phyloP scores from a whole-genome alignment of 1,140 invertebrate species.

The Formica exsecta region DNA sequence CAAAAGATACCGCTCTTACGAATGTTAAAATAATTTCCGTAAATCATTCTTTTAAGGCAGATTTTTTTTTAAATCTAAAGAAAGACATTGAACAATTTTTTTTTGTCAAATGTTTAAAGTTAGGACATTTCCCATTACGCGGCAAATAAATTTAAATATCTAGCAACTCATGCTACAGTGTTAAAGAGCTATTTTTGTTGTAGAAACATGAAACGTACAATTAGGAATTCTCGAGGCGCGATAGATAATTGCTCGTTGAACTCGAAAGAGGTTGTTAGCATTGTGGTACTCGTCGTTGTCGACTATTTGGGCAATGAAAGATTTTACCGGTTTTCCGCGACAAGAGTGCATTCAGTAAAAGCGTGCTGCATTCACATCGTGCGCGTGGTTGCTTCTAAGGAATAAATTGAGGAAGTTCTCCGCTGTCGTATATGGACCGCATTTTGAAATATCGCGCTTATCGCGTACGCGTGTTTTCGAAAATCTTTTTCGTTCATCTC shows the following conservation, averaged over 20 bases:
- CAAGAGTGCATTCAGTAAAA: slow-evolving; percentile 26
- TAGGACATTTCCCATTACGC: no score
- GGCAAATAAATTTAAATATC: neutral
- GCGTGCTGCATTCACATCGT: slow-evolving; percentile 38
- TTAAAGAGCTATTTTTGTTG: neutral
- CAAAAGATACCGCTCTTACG: neutral
- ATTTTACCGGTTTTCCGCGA: slow-evolving; percentile 36
- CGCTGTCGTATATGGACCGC: neutral
- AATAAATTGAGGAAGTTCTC: slow-evolving; percentile 60
- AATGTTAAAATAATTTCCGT: neutral
- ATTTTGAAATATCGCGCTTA: slow-evolving; percentile 55
- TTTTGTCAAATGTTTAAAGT: neutral
- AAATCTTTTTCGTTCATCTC: slow-evolving; percentile 13
- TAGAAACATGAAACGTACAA: neutral
- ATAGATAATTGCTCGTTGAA: slow-evolving; percentile 35
- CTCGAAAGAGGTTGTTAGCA: slow-evolving; percentile 23
- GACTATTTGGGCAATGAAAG: slow-evolving; percentile 27
- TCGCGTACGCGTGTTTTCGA: slow-evolving; percentile 28
- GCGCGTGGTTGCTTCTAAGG: slow-evolving; percentile 10
- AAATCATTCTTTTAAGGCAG: neutral
- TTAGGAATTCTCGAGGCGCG: slow-evolving; percentile 14
- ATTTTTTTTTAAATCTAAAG: no score
- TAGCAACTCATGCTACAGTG: neutral
- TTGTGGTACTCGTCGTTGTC: slow-evolving; percentile 4
- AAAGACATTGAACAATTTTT: neutral